Percentiles rank a stretch among this genome's conserved stretches.
Conservation (phyloP, 2,888 invertebrate species). For the Polyploca ridens region DNA sequence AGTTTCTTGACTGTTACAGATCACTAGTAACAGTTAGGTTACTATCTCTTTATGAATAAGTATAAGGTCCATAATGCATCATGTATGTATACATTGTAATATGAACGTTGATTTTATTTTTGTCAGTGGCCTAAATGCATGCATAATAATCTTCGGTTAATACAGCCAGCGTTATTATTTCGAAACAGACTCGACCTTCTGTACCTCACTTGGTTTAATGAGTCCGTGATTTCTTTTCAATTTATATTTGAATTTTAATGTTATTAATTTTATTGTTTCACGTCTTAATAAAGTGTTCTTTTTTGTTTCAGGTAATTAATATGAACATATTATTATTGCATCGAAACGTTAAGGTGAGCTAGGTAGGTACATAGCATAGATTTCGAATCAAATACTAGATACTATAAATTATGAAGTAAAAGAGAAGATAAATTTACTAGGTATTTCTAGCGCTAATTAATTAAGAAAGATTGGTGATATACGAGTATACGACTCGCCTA, state of each 20-base stretch:
- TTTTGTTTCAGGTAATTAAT: slow-evolving; percentile 75
- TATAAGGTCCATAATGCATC: not conserved
- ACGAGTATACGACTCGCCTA: slow-evolving; percentile 25
- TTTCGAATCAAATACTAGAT: slow-evolving; percentile 14
- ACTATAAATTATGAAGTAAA: slow-evolving; percentile 1
- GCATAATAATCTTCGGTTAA: slow-evolving; percentile 65
- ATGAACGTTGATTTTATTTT: slow-evolving; percentile 46
- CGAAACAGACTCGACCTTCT: slow-evolving; percentile 70
- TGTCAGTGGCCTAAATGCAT: slow-evolving; percentile 72
- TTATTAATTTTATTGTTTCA: slow-evolving; percentile 33
- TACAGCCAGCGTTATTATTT: slow-evolving; percentile 60
- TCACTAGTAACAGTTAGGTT: not conserved
- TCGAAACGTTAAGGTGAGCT: slow-evolving; percentile 68
- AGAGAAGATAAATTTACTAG: slow-evolving; percentile 18
- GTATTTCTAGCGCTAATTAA: slow-evolving; percentile 32
- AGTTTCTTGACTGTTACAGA: not conserved
- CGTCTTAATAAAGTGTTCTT: slow-evolving; percentile 31
- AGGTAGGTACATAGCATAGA: slow-evolving; percentile 18
- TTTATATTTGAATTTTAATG: slow-evolving; percentile 35
- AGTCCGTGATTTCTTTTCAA: slow-evolving; percentile 54
- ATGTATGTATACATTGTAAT: not conserved
- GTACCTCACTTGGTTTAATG: slow-evolving; percentile 51
- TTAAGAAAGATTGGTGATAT: slow-evolving; percentile 29
- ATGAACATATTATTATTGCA: slow-evolving; percentile 38
- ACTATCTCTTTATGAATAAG: not conserved